Evolutionary conservation across 1,140 invertebrate genomes (phyloP), one percentile per base, ranked within the genome.

Genomic region (Ladona fulva): DNA sequence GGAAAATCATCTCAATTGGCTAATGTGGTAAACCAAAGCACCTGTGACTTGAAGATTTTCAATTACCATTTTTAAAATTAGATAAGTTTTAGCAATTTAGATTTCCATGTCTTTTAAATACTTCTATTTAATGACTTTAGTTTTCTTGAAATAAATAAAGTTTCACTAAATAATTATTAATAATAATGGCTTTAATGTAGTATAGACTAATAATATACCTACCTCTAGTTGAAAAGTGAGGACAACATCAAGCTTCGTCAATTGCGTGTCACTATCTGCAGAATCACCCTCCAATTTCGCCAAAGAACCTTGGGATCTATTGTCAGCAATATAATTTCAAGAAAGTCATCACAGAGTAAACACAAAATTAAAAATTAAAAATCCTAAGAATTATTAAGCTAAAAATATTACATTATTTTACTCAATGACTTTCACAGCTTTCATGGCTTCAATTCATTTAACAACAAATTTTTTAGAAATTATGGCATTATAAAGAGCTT

Each of bases 191-290:
- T 37, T 37, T 37, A 5, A 1, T 37, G 8, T 37, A 37, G 8
- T 37, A 37, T 5, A 5, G 29, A 37, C 29, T 37, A 1, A 37
- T 37, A 8, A 37, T 5, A 37, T 37, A 78, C 82, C 88, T 87
- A 98, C 96, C 91, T 99, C 97, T 78, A 99, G 88, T 84, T 96
- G 94, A 88, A 99, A 99, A 74, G 94, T 96, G 79, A 99, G 89
- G 76, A 98, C 96, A 80, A 99, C 96, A 89, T 99, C 97, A 87
- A 97, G 91, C 89, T 99, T 99, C 76, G 94, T 95, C 74, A 98
- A 88, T 83, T 95, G 94, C 52, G 94, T 93, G 85, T 96, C 94
- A 81, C 92, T 93, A 84, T 97, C 95, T 74, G 95, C 95, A 42
- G 93, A 93, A 84, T 97, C 93, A 74, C 92, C 92, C 86, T 98